These are phyloP conservation scores for Ostrea edulis DNA, from an alignment of 1,140 invertebrate species.

Conservation along the genomic window DNA sequence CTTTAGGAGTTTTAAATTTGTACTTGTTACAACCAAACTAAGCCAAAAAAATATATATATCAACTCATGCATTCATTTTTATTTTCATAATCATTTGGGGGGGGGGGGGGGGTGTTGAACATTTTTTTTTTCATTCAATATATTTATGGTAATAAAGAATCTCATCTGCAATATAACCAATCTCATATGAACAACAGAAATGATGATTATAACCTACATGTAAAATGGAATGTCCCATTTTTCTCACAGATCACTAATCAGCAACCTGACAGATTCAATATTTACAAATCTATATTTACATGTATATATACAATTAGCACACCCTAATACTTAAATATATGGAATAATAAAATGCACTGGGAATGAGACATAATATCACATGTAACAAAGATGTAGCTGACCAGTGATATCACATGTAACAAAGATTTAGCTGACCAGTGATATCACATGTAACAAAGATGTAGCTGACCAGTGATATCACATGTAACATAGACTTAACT, in stretches of 20 bases:
- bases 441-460: no score
- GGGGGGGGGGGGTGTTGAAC: neutral
- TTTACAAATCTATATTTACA: neutral
- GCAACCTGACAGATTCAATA: neutral
- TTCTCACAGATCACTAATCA: neutral
- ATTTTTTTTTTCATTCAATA: neutral
- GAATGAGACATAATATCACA: constrained; percentile 20
- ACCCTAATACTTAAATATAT: neutral
- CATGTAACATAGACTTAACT: no score
- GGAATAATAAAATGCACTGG: constrained; percentile 31
- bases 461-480: no score
- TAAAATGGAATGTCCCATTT: constrained; percentile 36
- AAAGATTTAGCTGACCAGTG: no score
- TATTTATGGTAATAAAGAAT: neutral
- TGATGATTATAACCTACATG: no score
- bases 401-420: no score
- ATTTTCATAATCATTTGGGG: no score
- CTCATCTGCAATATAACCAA: constrained; percentile 14
- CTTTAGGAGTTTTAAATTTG: no score
- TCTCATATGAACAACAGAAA: neutral
- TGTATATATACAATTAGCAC: neutral
- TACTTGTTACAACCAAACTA: neutral
- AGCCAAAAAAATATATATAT: neutral
- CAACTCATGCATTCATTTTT: neutral
- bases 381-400: neutral